phyloP scores from a whole-genome alignment of 2,888 invertebrate species.

The Vandiemenella viatica region DNA sequence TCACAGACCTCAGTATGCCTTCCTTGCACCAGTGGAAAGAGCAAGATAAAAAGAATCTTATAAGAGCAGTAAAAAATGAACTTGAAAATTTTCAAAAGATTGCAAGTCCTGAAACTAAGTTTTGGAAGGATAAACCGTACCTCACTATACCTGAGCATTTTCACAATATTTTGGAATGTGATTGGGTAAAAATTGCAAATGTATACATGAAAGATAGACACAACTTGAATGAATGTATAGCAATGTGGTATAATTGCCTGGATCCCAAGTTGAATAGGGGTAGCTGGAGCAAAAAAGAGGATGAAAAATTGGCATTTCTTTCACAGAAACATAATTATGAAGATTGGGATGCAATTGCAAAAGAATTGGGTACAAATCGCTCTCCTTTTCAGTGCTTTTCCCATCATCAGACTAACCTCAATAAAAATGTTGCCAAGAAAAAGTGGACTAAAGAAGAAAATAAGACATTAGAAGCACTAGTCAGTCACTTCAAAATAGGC shows the following conservation, averaged over 20 bases:
- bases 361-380: conserved; percentile 38
- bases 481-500: conserved; percentile 47
- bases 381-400: conserved; percentile 24
- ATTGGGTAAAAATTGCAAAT: not conserved
- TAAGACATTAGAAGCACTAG: conserved; percentile 40
- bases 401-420: conserved; percentile 39
- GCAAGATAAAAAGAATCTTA: not conserved
- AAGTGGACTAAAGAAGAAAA: conserved; percentile 56
- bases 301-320: conserved; percentile 38
- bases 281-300: conserved; percentile 46
- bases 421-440: conserved; percentile 24
- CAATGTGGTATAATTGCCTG: not conserved
- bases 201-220: not conserved
- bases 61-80: not conserved
- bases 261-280: conserved; percentile 19
- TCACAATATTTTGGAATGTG: not conserved
- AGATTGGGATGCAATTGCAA: conserved; percentile 18
- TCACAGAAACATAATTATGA: conserved; percentile 31
- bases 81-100: not conserved
- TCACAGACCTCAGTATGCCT: not conserved
- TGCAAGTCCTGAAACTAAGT: too few relatives aligned
- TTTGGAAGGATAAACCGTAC: too few relatives aligned
- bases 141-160: too few relatives aligned
- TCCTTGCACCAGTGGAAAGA: not conserved
- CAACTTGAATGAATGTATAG: not conserved